Percentiles rank a stretch among this genome's conserved stretches.
Evolutionary conservation across 64 coral and sea anemone genomes (phyloP).

Genomic region (Acropora tenuis): DNA sequence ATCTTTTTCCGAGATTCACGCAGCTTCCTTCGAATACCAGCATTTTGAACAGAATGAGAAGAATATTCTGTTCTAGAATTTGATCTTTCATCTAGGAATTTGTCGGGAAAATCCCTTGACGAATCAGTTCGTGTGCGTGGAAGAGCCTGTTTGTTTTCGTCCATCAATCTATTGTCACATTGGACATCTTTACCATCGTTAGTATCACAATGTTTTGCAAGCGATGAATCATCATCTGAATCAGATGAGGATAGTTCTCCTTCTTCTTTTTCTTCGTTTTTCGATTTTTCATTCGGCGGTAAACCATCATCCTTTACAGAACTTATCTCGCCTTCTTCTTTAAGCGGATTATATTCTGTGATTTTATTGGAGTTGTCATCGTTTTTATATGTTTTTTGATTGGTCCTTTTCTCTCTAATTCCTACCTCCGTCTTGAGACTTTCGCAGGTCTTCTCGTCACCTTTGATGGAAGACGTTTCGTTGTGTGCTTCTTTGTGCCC

Average conservation of each 20-base stretch:
- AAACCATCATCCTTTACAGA: slow-evolving; percentile 42
- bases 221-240: background rate
- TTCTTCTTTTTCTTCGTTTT: background rate
- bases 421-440: background rate
- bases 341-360: slow-evolving; percentile 11
- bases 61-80: background rate
- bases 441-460: background rate
- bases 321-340: slow-evolving; percentile 85
- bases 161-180: background rate
- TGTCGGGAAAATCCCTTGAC: background rate
- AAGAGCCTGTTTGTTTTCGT: background rate
- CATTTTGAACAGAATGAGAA: background rate
- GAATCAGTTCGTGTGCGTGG: background rate
- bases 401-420: background rate
- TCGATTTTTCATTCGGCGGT: background rate
- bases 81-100: background rate
- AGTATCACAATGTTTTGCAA: background rate
- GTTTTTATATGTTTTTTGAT: background rate
- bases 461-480: background rate
- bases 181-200: background rate
- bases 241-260: slow-evolving; percentile 36
- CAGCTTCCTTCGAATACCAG: slow-evolving; percentile 2
- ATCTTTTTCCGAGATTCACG: background rate
- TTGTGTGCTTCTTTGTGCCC: background rate
- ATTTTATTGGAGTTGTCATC: background rate